Base-by-base conservation (phyloP, 2,113 vertebrate genomes). In the Macquaria ambigua region DNA sequence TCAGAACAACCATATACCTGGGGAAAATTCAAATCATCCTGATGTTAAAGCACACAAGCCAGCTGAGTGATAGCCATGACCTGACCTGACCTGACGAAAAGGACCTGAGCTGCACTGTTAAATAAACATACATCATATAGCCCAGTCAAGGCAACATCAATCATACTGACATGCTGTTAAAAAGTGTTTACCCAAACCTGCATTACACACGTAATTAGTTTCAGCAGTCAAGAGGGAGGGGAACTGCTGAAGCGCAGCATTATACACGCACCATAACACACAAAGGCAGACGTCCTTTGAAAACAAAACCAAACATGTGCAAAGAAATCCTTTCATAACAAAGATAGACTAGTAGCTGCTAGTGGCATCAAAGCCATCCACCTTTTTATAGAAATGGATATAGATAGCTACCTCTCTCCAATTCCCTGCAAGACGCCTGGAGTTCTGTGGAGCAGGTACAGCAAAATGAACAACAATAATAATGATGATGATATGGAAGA, bases 391-490 rank as follows among this genome's bases (percentile, higher is more conserved):
- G 16, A 77, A 84, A 77, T 52, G 15, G 79, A 78, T 85, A 78
- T 83, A 91, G 89, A 90, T 90, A 77, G 83, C 91, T 96, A 96
- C 96, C 96, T 96, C 96, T 96, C 96, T 94, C 96, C 95, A 96
- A 93, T 96, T 96, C 81, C 95, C 95, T 86, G 95, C 63, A 81
- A 96, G 93, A 90, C 94, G 94, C 79, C 96, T 91, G 83, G 95
- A 94, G 73, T 92, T 95, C 95, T 96, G 95, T 90, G 90, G 81
- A 90, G 80, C 73, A 82, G 91, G 92, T 88, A 77, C 69, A 93
- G 84, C 79, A 89, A 80, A 87, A 82, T 77, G 55, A 74, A 84
- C 67, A 23, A 73, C 11, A 82, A 62, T 6, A 70, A 74, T 61
- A 56, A 74, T 9, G 28, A 53, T 9, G 28, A 53, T 21, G 43